Conservation (phyloP, 35 echinoderm and acorn worm genomes). For the Ptychodera flava region DNA sequence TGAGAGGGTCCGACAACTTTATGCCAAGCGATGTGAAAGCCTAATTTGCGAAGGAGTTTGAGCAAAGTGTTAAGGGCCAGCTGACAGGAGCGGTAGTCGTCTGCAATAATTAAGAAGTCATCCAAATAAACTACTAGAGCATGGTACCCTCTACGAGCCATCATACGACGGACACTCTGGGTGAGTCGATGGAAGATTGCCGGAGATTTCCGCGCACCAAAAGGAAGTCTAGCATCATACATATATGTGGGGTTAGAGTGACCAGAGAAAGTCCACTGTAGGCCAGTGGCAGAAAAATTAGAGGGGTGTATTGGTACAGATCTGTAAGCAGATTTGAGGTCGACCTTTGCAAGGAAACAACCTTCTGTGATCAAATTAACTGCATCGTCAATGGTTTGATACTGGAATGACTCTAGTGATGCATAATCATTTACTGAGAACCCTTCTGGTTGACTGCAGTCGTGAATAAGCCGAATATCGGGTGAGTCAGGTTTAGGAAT, state of each 20-base stretch:
- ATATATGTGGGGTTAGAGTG: not conserved
- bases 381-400: not conserved
- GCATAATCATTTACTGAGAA: not conserved
- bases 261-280: not conserved
- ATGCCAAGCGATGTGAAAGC: not conserved
- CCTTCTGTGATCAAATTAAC: not conserved
- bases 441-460: not conserved
- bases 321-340: not conserved
- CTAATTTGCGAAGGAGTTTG: not conserved
- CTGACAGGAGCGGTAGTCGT: not conserved
- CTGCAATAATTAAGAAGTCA: not conserved
- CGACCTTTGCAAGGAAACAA: not conserved
- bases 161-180: not conserved
- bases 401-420: not conserved
- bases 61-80: not conserved
- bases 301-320: not conserved
- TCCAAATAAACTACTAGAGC: not conserved
- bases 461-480: not conserved
- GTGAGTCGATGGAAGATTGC: not conserved
- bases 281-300: not conserved
- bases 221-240: not conserved
- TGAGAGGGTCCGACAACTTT: not conserved
- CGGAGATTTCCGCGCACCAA: not conserved
- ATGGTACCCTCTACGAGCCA: not conserved
- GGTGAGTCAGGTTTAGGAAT: not conserved